Conservation (phyloP, 2,797 vertebrate genomes). For the Mionectes olivaceus region DNA sequence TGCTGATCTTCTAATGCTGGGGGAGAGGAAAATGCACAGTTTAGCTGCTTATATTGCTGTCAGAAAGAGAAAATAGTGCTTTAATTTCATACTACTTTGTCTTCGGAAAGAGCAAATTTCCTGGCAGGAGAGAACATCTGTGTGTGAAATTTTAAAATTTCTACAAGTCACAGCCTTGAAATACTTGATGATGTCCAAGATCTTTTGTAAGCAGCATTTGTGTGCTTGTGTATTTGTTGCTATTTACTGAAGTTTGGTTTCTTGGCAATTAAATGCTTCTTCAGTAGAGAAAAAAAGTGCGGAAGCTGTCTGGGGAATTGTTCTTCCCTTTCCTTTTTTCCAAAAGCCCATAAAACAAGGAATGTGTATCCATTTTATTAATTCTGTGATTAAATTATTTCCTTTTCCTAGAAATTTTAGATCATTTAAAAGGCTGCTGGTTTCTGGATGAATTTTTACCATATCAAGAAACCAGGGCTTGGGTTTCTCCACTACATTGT, state of each 20-base stretch:
- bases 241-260: neutral
- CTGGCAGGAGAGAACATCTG: neutral
- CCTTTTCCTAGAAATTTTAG: neutral
- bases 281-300: neutral
- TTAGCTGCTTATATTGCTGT: neutral
- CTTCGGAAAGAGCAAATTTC: neutral
- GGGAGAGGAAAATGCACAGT: neutral
- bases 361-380: neutral
- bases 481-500: neutral
- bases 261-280: neutral
- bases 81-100: neutral
- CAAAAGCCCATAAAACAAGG: neutral
- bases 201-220: neutral
- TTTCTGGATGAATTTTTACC: neutral
- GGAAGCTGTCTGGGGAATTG: neutral
- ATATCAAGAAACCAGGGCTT: neutral
- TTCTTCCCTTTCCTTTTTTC: neutral
- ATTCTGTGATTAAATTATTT: neutral
- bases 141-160: neutral
- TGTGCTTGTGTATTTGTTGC: neutral
- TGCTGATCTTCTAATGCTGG: neutral
- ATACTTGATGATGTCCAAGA: neutral
- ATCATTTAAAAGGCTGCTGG: neutral
- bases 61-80: neutral
- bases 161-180: neutral